Base-by-base conservation (phyloP, 2,888 invertebrate genomes). In the Cerastis leucographa region DNA sequence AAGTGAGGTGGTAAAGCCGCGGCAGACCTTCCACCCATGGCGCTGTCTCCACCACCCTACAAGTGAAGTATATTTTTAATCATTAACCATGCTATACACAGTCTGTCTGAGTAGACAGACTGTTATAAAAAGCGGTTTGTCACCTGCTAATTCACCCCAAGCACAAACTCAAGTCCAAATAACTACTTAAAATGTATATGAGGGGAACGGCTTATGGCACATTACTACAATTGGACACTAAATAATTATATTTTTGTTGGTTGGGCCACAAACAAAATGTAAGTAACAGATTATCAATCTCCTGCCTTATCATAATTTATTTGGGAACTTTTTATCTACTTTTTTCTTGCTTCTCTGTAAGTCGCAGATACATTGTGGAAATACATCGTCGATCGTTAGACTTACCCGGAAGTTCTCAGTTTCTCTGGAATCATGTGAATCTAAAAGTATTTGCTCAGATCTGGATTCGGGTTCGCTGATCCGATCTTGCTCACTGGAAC, bases 401-500 rank as follows among this genome's bases (percentile, higher is more conserved):
- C 91, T 85, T 89, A 96, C 96, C 88, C 95, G 92, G 66, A 94
- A 96, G 84, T 91, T 94, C 76, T 96, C 96, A 71, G 92, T 93
- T 65, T 96, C 96, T 72, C 96, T 93, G 0, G 94, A 93, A 73
- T 93, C 94, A 78, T 96, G 95, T 0, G 95, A 93, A 70, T 95
- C 95, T 82, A 96, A 80, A 40, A 94, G 89, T 68, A 96, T 90
- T 87, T 95, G 96, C 72, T 96, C 96, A 9, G 96, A 95, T 77
- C 94, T 92, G 3, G 96, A 95, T 78, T 96, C 96, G 0, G 94
- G 95, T 71, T 96, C 96, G 80, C 88, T 88, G 49, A 88, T 86
- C 42, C 81, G 88, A 22, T 96, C 96, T 88, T 94, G 96, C 88
- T 96, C 96, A 85, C 96, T 96, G 89, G 8, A 92, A 93, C n/a